Base-by-base conservation (phyloP, 2,888 invertebrate species). In the Clusia tigrina region DNA sequence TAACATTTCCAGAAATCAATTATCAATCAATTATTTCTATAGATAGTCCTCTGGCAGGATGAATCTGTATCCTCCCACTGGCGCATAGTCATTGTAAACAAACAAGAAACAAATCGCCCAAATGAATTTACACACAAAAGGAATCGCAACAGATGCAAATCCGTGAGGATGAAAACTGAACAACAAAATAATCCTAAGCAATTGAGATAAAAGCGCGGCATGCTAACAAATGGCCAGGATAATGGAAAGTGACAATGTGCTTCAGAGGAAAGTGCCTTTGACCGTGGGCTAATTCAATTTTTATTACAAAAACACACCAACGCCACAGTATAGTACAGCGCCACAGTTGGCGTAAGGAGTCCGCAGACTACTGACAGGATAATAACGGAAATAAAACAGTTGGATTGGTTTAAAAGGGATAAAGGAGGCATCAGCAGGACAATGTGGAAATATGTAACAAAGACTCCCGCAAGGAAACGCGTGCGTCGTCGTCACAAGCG, bases 131-230 rank as follows among this genome's bases (percentile, higher is more conserved):
- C 51, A 51, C 18, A 23, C 51, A 42, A 58, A 57, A 32, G 65
- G 72, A 78, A 76, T 78, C 66, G 70, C 73, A 77, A 72, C 76
- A 76, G 76, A 78, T 76, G 76, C 75, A 77, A 78, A 77, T 75
- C 74, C 70, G 65, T 65, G 67, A 68, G 71, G 71, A 73, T 73
- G 70, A 2, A 65, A 67, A 69, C 67, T 71, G 69, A 65, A 70
- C 66, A 67, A 67, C 66, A 56, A 59, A 32, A 52, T 24, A 60
- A 61, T 61, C 54, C 54, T 10, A 53, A 37, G 18, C 54, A 62
- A 66, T 55, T 54, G 55, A 56, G 54, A n/a, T 58, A 74, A 71
- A 74, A 71, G 72, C 74, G 53, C 73, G 64, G 69, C 77, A 71
- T 70, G 74, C 68, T 54, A 54, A 25, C 57, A 55, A 63, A 60